Conservation (phyloP, 2,797 vertebrate genomes). For the Loriculus beryllinus region DNA sequence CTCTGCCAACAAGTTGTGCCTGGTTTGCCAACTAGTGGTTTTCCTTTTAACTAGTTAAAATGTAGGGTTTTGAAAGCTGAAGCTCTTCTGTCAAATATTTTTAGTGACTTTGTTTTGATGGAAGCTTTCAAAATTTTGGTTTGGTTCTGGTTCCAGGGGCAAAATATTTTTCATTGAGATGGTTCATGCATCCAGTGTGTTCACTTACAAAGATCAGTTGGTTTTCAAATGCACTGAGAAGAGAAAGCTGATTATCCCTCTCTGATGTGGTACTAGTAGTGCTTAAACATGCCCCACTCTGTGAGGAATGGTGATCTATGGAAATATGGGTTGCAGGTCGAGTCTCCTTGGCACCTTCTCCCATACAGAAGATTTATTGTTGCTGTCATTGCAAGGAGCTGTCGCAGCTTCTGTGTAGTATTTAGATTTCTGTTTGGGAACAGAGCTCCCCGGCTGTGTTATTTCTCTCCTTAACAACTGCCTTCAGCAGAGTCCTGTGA, state of each 20-base stretch:
- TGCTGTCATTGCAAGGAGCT: background rate
- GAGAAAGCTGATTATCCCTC: background rate
- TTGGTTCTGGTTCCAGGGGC: background rate
- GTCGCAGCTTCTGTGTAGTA: background rate
- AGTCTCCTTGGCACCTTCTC: background rate
- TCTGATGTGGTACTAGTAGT: background rate
- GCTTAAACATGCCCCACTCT: rapidly evolving
- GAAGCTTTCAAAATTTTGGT: background rate
- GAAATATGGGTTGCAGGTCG: background rate
- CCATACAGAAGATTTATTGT: background rate
- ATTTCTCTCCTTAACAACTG: background rate
- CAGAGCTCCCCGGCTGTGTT: background rate
- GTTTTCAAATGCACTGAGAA: background rate
- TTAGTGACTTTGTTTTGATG: background rate
- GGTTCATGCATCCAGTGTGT: background rate
- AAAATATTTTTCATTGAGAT: background rate
- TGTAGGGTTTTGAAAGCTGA: background rate
- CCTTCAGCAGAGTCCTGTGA: background rate
- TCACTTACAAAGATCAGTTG: background rate
- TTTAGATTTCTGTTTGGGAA: background rate
- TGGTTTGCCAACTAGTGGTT: background rate
- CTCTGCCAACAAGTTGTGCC: background rate
- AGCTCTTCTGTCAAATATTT: background rate
- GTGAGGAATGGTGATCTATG: background rate
- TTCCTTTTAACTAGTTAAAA: background rate